These are phyloP conservation scores for Eciton burchellii DNA, from an alignment of 1,140 invertebrate species.

Conservation along the genomic window DNA sequence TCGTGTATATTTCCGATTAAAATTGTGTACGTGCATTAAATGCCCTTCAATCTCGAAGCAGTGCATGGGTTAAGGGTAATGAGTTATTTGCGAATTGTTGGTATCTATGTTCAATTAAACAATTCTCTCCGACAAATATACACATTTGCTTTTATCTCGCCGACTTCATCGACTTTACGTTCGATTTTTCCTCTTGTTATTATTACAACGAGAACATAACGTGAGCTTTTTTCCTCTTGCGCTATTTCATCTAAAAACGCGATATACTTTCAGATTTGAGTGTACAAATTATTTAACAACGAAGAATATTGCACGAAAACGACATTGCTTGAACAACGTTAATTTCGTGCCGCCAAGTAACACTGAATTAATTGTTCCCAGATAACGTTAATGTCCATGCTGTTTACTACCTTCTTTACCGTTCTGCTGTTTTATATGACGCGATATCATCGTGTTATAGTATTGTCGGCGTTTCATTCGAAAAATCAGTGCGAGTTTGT, in stretches of 20 bases:
- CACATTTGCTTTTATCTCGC: not conserved
- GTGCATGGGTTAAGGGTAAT: too few relatives aligned
- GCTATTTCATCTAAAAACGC: too few relatives aligned
- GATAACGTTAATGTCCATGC: conserved; percentile 13
- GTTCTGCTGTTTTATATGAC: too few relatives aligned
- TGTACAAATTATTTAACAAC: too few relatives aligned
- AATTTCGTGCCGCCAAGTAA: not conserved
- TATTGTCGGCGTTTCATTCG: too few relatives aligned
- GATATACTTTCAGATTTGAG: too few relatives aligned
- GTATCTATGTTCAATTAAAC: not conserved
- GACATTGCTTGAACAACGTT: not conserved
- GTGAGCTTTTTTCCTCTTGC: not conserved
- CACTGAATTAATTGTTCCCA: conserved; percentile 23
- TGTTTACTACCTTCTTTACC: too few relatives aligned
- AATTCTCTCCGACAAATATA: not conserved
- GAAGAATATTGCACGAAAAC: too few relatives aligned
- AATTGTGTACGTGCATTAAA: not conserved
- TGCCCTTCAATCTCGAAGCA: not conserved
- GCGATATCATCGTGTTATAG: too few relatives aligned
- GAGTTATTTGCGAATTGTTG: not conserved
- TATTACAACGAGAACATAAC: not conserved
- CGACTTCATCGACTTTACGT: not conserved
- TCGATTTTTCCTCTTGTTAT: not conserved
- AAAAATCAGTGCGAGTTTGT: too few relatives aligned
- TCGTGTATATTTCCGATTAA: not conserved